Evolutionary conservation across 2,888 invertebrate species (phyloP).

Genomic region (Rhyacophila evoluta): DNA sequence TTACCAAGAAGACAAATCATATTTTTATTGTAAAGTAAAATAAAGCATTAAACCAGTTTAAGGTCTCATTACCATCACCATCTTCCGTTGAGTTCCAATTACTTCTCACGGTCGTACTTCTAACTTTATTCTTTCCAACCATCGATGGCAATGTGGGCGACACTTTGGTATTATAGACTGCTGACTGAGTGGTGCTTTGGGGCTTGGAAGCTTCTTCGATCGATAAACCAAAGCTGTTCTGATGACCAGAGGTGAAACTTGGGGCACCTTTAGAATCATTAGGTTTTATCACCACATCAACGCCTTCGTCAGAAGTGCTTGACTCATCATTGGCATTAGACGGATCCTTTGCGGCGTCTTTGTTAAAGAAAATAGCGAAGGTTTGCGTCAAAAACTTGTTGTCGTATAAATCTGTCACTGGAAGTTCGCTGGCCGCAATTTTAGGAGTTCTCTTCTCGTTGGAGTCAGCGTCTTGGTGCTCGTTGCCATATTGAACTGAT

Average conservation of each 20-base stretch:
- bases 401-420: conserved; percentile 57
- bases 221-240: conserved; percentile 73
- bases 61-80: conserved; percentile 62
- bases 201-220: conserved; percentile 72
- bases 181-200: conserved; percentile 67
- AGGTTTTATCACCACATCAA: conserved; percentile 34
- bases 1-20: no score
- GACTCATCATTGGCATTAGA: conserved; percentile 13
- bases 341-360: conserved; percentile 33
- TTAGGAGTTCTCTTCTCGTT: conserved; percentile 51
- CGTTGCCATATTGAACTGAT: conserved; percentile 70
- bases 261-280: conserved; percentile 48
- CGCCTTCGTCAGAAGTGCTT: conserved; percentile 43
- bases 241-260: conserved; percentile 73
- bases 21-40: no score
- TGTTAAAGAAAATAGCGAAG: conserved; percentile 52
- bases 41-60: no score
- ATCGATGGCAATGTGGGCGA: conserved; percentile 75
- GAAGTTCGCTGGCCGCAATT: conserved; percentile 32
- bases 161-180: conserved; percentile 69
- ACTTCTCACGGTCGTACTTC: conserved; percentile 58
- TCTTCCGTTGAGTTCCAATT: conserved; percentile 60
- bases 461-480: conserved; percentile 64
- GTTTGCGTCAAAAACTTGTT: conserved; percentile 60
- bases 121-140: conserved; percentile 57